Percentiles rank a stretch among this genome's conserved stretches.
Evolutionary conservation across 2,797 vertebrate genomes (phyloP).

Genomic region (Siniperca obscura): DNA sequence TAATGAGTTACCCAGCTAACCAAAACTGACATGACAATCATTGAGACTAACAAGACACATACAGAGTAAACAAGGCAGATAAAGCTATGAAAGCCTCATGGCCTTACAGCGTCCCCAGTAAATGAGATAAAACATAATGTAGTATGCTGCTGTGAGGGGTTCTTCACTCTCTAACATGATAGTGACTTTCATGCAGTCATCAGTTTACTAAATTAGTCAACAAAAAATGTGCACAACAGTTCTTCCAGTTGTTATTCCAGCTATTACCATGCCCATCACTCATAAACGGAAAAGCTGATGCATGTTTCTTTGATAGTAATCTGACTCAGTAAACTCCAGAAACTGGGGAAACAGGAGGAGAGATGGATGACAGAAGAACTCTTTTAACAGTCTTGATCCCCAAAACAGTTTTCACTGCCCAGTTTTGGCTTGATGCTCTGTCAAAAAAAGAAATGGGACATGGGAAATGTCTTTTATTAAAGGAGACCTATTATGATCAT

Average conservation of each 20-base stretch:
- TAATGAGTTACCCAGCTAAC: constrained; percentile 14
- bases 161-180: constrained; percentile 2
- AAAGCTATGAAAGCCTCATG: constrained; percentile 8
- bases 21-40: constrained; percentile 11
- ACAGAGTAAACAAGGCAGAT: constrained; percentile 22
- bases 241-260: not conserved
- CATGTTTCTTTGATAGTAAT: constrained; percentile 14
- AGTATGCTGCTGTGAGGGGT: not conserved
- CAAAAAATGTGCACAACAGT: not conserved
- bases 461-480: not conserved
- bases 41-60: constrained; percentile 26
- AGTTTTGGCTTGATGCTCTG: not conserved
- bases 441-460: not conserved
- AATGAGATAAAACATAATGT: constrained; percentile 3
- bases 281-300: not conserved
- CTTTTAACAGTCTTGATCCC: not conserved
- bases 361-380: not conserved
- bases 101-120: not conserved
- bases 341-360: constrained; percentile 5
- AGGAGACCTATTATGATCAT: too few relatives aligned
- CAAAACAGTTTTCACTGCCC: not conserved
- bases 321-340: constrained; percentile 3
- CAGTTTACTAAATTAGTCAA: not conserved
- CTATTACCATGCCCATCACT: not conserved
- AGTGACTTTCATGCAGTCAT: not conserved